Evolutionary conservation across 2,113 vertebrate species (phyloP), one percentile per base, ranked within the genome.

Genomic region (Hylia prasina): DNA sequence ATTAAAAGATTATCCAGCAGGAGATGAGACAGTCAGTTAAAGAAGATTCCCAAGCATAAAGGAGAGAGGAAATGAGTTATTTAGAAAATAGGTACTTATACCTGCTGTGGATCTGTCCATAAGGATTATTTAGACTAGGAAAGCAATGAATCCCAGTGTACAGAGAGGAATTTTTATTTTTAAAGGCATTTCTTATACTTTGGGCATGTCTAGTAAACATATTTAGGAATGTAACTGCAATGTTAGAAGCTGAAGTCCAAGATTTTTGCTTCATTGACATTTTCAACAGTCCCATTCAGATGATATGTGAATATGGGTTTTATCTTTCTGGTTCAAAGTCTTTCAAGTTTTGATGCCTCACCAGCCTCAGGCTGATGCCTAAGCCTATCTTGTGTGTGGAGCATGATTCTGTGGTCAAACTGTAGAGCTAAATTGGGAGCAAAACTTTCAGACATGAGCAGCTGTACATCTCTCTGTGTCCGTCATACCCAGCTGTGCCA

Each of bases 1-100:
- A 42, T 91, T 94, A 96, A 95, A 94, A 91, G 86, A 94, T 95
- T 91, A 95, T 89, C 44, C 87, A 89, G 48, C 25, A 89, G 33
- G 21, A 89, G 80, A 75, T 79, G 53, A 87, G 56, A 57, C 3
- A 2, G 70, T 56, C 90, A 91, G 82, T 69, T 76, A 90, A 90
- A 90, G 64, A 89, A 82, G 82, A 92, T 87, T 89, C 47, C 15
- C 39, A 68, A 81, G 35, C n/a, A 84, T 48, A 93, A 93, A 81
- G 19, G 44, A 87, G 72, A 92, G 24, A 78, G 37, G 42, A 93
- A 89, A 82, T 82, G 4, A 84, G 65, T 91, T 87, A 64, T n/a
- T 89, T 91, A 87, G 60, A 78, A 89, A 83, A 68, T 65, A 47
- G 13, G 57, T 48, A 79, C 92, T 96, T 96, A 82, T 76, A 65